Evolutionary conservation across 2,797 vertebrate genomes (phyloP).

Genomic region (Pangasius krempfi): DNA sequence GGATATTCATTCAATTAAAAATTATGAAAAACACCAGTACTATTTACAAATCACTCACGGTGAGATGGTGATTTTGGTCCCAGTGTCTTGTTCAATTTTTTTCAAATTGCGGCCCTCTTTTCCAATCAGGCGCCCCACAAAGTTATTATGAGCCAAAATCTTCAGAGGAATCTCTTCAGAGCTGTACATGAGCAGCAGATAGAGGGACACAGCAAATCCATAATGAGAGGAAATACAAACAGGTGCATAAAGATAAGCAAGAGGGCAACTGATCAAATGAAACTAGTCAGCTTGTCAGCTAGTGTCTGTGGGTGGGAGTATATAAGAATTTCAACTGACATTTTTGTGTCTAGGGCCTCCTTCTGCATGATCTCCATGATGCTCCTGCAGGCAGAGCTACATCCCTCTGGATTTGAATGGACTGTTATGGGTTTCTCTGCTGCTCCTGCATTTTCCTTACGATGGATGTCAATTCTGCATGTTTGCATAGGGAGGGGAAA

Average conservation of each 20-base stretch:
- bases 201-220: neutral
- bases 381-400: conserved; percentile 90
- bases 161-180: conserved; percentile 98
- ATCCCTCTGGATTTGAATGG: conserved; percentile 96
- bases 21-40: neutral
- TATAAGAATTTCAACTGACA: conserved; percentile 79
- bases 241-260: neutral
- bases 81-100: conserved; percentile 97
- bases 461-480: conserved; percentile 94
- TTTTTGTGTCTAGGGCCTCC: conserved; percentile 97
- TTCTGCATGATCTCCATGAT: conserved; percentile 99
- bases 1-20: neutral
- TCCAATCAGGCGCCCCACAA: conserved; percentile 95
- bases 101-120: conserved; percentile 98
- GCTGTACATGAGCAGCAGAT: conserved; percentile 69
- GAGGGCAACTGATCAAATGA: neutral
- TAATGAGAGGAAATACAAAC: neutral
- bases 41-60: conserved; percentile 76
- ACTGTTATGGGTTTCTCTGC: conserved; percentile 98
- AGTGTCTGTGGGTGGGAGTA: neutral
- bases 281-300: neutral
- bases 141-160: conserved; percentile 98
- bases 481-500: neutral
- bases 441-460: conserved; percentile 97
- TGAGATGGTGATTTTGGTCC: conserved; percentile 98